Percentiles rank a stretch among this genome's conserved stretches.
Evolutionary conservation across 2,797 vertebrate genomes (phyloP).

Genomic region (Kryptopterus vitreolus): DNA sequence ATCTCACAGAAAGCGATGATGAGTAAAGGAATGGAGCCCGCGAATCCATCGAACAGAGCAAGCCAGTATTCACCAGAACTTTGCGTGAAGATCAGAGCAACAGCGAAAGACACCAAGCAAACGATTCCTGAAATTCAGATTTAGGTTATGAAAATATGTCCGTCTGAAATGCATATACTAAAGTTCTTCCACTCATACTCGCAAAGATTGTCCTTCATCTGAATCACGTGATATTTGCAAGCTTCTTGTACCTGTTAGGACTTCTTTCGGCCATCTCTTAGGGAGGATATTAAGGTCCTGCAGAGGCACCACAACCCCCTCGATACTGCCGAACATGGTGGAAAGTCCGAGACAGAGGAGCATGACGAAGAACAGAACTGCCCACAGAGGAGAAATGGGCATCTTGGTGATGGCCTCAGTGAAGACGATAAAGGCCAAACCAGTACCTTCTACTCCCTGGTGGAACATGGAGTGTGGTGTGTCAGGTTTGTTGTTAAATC

Average conservation of each 20-base stretch:
- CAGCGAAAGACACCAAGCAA: constrained; percentile 72
- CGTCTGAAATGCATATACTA: too few relatives aligned
- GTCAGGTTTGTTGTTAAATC: neutral
- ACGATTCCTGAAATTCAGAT: constrained; percentile 73
- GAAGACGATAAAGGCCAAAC: constrained; percentile 95
- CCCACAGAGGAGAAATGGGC: constrained; percentile 88
- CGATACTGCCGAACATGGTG: constrained; percentile 93
- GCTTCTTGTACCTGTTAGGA: constrained; percentile 85
- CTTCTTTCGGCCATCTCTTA: constrained; percentile 83
- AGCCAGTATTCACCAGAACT: constrained; percentile 93
- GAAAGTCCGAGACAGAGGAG: constrained; percentile 95
- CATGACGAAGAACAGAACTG: constrained; percentile 94
- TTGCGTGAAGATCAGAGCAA: constrained; percentile 85
- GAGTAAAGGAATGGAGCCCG: constrained; percentile 90
- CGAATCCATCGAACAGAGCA: constrained; percentile 85
- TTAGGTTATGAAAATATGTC: too few relatives aligned
- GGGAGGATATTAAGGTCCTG: constrained; percentile 83
- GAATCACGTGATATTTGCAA: too few relatives aligned
- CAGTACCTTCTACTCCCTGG: constrained; percentile 94
- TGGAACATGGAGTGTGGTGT: neutral
- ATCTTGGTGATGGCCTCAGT: constrained; percentile 96
- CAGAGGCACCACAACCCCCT: constrained; percentile 86
- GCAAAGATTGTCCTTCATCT: too few relatives aligned
- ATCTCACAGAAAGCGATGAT: constrained; percentile 92
- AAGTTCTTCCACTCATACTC: too few relatives aligned